Conservation (phyloP, 2,888 invertebrate species). For the Tetragnatha montana region DNA sequence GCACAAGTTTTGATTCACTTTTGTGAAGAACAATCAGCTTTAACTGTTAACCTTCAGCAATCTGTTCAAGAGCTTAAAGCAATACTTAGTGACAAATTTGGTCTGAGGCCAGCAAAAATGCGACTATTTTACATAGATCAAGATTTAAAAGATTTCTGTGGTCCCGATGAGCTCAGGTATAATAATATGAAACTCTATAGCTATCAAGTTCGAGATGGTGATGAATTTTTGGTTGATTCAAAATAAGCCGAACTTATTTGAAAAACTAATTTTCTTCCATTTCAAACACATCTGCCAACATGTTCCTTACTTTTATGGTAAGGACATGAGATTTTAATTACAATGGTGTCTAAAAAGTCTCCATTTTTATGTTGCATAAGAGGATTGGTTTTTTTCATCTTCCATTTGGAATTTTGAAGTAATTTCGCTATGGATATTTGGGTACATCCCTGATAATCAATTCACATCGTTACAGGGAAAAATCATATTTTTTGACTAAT, state of each 20-base stretch:
- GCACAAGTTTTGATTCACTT: slow-evolving; percentile 90
- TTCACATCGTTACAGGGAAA: too few species aligned
- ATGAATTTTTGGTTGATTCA: slow-evolving; percentile 89
- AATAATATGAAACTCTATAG: slow-evolving; percentile 92
- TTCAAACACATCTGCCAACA: background rate
- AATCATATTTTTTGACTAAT: too few species aligned
- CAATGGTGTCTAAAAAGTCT: background rate
- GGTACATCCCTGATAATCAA: too few species aligned
- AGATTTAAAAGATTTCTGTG: slow-evolving; percentile 77
- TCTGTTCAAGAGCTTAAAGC: slow-evolving; percentile 82
- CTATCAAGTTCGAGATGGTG: slow-evolving; percentile 91
- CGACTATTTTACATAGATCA: slow-evolving; percentile 92
- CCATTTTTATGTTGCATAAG: background rate
- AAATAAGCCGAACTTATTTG: slow-evolving; percentile 60
- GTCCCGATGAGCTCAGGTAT: slow-evolving; percentile 87
- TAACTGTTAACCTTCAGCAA: slow-evolving; percentile 84
- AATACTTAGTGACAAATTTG: slow-evolving; percentile 84
- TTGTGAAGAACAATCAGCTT: slow-evolving; percentile 78
- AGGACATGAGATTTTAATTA: background rate
- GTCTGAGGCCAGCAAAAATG: slow-evolving; percentile 89
- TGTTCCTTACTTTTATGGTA: background rate
- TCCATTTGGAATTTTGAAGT: too few species aligned
- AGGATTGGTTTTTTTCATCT: too few species aligned
- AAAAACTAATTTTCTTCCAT: background rate
- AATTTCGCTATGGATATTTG: too few species aligned